phyloP scores from a whole-genome alignment of 2,113 vertebrate species.

The Pteronura brasiliensis region DNA sequence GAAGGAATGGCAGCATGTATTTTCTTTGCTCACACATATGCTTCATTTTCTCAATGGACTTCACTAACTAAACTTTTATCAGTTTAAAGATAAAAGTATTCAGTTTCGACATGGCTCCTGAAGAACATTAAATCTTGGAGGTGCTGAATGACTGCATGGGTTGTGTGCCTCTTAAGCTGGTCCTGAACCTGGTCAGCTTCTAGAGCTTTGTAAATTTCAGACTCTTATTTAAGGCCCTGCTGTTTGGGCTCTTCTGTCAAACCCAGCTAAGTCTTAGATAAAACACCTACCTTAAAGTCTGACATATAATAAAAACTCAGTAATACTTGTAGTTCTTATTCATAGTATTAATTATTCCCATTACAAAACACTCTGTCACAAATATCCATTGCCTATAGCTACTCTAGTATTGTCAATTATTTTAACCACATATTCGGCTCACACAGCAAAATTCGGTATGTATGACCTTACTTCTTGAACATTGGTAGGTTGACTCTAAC shows the following conservation, averaged over 20 bases:
- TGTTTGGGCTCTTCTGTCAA: neutral
- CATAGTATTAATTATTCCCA: neutral
- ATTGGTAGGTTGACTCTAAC: neutral
- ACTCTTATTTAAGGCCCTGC: neutral
- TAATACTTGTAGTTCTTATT: neutral
- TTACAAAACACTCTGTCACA: neutral
- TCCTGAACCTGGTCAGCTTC: neutral
- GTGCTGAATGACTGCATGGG: accelerated
- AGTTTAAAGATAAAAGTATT: neutral
- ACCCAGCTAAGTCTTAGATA: neutral
- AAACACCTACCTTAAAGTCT: neutral
- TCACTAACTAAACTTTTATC: neutral
- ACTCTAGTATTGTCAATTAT: neutral
- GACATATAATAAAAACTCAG: neutral
- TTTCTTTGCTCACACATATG: neutral
- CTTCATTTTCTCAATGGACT: neutral
- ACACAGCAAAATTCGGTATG: neutral
- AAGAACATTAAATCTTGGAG: neutral
- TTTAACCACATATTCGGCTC: neutral
- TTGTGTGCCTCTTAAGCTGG: neutral
- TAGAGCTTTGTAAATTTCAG: neutral
- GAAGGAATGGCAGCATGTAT: neutral
- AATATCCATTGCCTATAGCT: neutral
- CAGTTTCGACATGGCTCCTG: neutral
- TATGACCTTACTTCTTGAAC: neutral